Evolutionary conservation across 2,888 invertebrate species (phyloP).

Genomic region (Chironomus tentans): DNA sequence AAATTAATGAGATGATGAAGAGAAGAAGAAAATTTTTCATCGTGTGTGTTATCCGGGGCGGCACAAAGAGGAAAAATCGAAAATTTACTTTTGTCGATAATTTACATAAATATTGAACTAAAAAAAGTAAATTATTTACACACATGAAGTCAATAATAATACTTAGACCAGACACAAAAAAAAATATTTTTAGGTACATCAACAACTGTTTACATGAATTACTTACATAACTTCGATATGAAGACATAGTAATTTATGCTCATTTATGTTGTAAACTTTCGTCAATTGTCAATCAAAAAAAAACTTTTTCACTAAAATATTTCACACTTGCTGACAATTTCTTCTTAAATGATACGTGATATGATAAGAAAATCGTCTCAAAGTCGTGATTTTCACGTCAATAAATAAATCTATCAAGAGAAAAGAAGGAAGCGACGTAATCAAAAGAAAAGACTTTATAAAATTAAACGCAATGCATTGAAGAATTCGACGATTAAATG

Average conservation of each 20-base stretch:
- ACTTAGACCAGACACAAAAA: too few species aligned
- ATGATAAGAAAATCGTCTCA: neutral
- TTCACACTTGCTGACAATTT: neutral
- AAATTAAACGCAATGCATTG: neutral
- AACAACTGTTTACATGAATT: neutral
- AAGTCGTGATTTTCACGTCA: neutral
- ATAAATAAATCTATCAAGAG: neutral
- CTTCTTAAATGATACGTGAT: neutral
- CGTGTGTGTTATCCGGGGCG: neutral
- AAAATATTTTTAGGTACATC: neutral
- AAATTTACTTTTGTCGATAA: neutral
- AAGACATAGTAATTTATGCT: constrained; percentile 27
- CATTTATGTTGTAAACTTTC: neutral
- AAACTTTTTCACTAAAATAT: neutral
- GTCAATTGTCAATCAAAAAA: neutral
- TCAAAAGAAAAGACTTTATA: neutral
- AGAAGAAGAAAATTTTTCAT: neutral
- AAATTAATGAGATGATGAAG: neutral
- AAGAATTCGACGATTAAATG: constrained; percentile 1
- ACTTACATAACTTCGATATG: constrained; percentile 30
- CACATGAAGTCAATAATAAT: neutral
- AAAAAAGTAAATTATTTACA: neutral
- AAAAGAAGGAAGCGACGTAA: neutral
- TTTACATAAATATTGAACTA: neutral
- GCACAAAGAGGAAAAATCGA: neutral